phyloP scores from a whole-genome alignment of 2,797 vertebrate genomes.

The Bradypodion pumilum region DNA sequence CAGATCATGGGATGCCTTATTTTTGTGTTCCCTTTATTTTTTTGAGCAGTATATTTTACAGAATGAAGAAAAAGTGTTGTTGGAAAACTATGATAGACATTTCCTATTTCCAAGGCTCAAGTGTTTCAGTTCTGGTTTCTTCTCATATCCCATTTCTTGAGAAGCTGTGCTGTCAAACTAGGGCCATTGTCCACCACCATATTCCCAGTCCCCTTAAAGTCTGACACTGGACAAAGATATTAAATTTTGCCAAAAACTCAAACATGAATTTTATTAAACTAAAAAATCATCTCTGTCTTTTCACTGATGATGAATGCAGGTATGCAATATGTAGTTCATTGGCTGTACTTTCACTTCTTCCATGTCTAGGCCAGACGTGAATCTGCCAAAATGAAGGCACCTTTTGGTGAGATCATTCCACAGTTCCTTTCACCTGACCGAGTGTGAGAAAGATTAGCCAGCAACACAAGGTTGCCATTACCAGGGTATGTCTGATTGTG shows the following conservation, averaged over 20 bases:
- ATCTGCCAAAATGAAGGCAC: no score
- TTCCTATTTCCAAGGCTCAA: neutral
- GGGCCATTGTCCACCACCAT: neutral
- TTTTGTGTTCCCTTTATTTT: no score
- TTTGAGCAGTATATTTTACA: no score
- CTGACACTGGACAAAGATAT: neutral
- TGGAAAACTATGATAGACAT: neutral
- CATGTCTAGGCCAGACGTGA: no score
- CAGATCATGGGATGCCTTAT: no score
- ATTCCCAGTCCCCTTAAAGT: neutral
- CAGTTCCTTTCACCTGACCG: no score
- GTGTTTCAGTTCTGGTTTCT: neutral
- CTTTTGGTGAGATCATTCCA: no score
- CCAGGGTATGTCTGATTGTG: no score
- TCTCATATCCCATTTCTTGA: neutral
- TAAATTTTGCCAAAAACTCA: neutral
- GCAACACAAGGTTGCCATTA: no score
- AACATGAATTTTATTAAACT: neutral
- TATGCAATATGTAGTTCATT: neutral
- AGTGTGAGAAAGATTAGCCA: no score
- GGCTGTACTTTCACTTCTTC: no score
- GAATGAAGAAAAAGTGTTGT: neutral
- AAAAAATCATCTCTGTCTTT: neutral
- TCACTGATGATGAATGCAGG: neutral
- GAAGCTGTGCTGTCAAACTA: neutral